A percentile compares a stretch with the other conserved stretches of the same genome.
Conservation (phyloP, 2,888 invertebrate genomes). For the Drosophila picticornis region DNA sequence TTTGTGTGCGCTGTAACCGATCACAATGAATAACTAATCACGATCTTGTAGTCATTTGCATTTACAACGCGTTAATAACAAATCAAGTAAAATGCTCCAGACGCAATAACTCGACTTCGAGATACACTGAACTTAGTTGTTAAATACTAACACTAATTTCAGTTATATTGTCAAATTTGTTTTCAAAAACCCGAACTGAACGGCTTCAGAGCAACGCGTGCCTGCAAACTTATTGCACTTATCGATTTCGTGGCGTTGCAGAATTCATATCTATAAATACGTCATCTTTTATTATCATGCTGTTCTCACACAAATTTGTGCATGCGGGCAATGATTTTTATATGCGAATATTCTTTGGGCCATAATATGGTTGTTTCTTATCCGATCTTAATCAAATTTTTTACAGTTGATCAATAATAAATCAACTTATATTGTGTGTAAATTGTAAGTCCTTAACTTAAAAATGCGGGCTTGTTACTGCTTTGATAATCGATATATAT, state of each 20-base stretch:
- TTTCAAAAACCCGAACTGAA: background rate
- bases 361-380: background rate
- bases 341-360: background rate
- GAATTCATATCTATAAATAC: background rate
- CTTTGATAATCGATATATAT: background rate
- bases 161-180: background rate
- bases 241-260: background rate
- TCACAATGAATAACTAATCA: constrained; percentile 37
- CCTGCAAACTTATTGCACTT: background rate
- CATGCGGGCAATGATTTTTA: background rate
- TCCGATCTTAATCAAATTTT: background rate
- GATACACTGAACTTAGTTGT: background rate
- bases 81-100: constrained; percentile 2
- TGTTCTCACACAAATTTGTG: background rate
- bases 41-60: constrained; percentile 48
- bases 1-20: constrained; percentile 16
- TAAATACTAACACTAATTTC: background rate
- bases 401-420: background rate
- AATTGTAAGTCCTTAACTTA: background rate
- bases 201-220: background rate
- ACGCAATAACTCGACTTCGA: background rate
- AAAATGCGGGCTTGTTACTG: background rate
- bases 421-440: background rate
- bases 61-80: constrained; percentile 30
- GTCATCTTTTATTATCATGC: background rate